A percentile compares a stretch with the other conserved stretches of the same genome.
phyloP scores from a whole-genome alignment of 2,888 invertebrate genomes.

The Lumbricus terrestris region DNA sequence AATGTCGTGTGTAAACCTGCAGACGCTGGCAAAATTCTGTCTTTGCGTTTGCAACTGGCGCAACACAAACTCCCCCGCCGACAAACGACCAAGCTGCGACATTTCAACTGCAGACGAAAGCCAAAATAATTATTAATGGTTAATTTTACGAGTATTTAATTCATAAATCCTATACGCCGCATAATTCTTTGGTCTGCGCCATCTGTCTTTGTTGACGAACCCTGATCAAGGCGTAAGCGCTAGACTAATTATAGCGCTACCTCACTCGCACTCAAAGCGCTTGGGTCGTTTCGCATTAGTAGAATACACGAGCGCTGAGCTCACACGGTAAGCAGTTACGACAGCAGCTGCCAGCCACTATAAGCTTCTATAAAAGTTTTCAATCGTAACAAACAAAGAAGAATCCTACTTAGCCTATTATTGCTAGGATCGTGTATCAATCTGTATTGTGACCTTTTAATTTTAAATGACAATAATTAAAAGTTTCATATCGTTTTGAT shows the following conservation, averaged over 20 bases:
- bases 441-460: too few relatives aligned
- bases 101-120: not conserved
- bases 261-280: not conserved
- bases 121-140: not conserved
- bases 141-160: slow-evolving; percentile 3
- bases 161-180: not conserved
- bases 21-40: slow-evolving; percentile 28
- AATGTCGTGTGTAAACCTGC: slow-evolving; percentile 26
- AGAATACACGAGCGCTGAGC: not conserved
- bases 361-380: too few relatives aligned
- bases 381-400: too few relatives aligned
- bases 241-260: not conserved
- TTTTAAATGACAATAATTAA: too few relatives aligned
- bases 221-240: not conserved
- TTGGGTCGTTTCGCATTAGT: not conserved
- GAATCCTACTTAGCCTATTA: too few relatives aligned
- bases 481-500: too few relatives aligned
- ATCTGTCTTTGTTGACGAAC: not conserved
- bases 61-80: not conserved
- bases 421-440: too few relatives aligned
- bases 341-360: too few relatives aligned
- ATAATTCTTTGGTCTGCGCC: not conserved
- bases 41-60: slow-evolving; percentile 27
- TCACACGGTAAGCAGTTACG: too few relatives aligned
- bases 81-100: not conserved